Evolutionary conservation across 2,797 vertebrate species (phyloP).

Genomic region (Gymnothorax reevesii): DNA sequence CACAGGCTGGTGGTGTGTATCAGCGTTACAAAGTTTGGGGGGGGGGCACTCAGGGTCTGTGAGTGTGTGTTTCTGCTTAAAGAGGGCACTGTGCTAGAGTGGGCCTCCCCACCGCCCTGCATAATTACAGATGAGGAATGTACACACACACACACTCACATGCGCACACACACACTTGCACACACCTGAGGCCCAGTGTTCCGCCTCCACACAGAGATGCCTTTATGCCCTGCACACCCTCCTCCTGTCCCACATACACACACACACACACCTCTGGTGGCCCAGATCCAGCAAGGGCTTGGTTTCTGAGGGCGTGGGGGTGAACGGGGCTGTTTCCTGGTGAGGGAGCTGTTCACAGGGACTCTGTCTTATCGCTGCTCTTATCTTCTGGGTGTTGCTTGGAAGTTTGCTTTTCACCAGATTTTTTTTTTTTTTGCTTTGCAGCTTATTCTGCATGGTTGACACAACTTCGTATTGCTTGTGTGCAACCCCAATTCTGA

Average conservation of each 20-base stretch:
- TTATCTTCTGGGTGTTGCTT: not conserved
- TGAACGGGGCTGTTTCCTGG: not conserved
- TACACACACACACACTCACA: too few relatives aligned
- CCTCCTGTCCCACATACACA: not conserved
- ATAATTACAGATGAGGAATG: not conserved
- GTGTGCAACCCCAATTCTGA: too few relatives aligned
- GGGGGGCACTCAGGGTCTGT: not conserved
- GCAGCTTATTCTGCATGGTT: too few relatives aligned
- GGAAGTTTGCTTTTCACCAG: not conserved
- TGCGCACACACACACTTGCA: too few relatives aligned
- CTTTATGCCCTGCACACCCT: conserved; percentile 17
- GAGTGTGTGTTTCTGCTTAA: not conserved
- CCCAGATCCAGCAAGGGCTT: conserved; percentile 1
- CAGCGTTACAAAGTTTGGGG: too few relatives aligned
- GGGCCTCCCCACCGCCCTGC: not conserved
- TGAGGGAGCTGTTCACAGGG: not conserved
- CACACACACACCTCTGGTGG: not conserved
- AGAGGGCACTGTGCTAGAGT: conserved; percentile 8
- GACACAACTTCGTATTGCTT: too few relatives aligned
- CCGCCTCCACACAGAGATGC: conserved; percentile 14
- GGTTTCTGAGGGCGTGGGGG: conserved; percentile 16
- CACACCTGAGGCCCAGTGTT: conserved; percentile 15
- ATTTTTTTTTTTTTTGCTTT: not conserved
- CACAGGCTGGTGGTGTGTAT: not conserved
- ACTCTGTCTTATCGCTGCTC: not conserved